These are phyloP conservation scores for Paragorgia papillata DNA, from an alignment of 92 coral and sea anemone species.

Conservation along the genomic window DNA sequence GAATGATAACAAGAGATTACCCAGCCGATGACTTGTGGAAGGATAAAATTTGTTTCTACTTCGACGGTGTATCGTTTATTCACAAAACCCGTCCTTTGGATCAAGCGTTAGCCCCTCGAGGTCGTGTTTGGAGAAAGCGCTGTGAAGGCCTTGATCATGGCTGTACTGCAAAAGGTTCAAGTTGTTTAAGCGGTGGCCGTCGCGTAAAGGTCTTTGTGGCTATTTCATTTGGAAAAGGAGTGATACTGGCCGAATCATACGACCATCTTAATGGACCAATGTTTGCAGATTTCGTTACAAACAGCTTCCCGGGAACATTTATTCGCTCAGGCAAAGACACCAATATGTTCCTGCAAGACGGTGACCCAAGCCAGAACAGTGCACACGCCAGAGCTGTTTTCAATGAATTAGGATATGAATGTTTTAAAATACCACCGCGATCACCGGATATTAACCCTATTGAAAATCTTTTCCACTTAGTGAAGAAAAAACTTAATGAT, in stretches of 20 bases:
- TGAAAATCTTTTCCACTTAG: conserved; percentile 44
- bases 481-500: neutral
- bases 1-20: too few relatives aligned
- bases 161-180: conserved; percentile 51
- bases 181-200: conserved; percentile 26
- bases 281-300: too few relatives aligned
- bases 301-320: too few relatives aligned
- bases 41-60: too few relatives aligned
- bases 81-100: conserved; percentile 51
- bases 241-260: conserved; percentile 43
- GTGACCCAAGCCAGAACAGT: conserved; percentile 59
- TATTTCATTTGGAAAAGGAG: conserved; percentile 52
- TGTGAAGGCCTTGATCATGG: conserved; percentile 40
- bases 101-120: conserved; percentile 47
- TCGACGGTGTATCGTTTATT: too few relatives aligned
- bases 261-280: too few relatives aligned
- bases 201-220: conserved; percentile 58
- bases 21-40: too few relatives aligned
- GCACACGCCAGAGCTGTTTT: conserved; percentile 40
- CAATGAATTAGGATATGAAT: conserved; percentile 8
- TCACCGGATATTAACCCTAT: conserved; percentile 57
- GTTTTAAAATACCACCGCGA: too few relatives aligned
- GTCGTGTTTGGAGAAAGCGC: conserved; percentile 46
- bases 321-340: too few relatives aligned
- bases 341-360: too few relatives aligned